These are phyloP conservation scores for Prinia subflava DNA, from an alignment of 2,113 vertebrate species.

Conservation along the genomic window DNA sequence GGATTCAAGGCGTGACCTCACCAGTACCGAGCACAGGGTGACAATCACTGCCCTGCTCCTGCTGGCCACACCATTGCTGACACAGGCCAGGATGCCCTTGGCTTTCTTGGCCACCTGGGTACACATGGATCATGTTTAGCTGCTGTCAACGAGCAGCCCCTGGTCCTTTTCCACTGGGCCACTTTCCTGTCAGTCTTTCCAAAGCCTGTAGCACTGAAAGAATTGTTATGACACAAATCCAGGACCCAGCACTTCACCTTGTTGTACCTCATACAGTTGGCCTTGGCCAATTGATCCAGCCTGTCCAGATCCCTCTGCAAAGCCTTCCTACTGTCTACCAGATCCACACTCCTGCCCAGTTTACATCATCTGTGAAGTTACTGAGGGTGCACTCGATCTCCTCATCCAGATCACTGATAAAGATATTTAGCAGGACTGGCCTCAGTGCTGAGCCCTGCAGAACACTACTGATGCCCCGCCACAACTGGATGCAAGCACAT, in stretches of 20 bases:
- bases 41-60: fast-evolving
- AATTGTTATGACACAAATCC: not conserved
- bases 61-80: not conserved
- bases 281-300: not conserved
- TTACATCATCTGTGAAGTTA: not conserved
- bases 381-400: not conserved
- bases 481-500: not conserved
- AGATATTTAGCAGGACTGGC: not conserved
- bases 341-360: not conserved
- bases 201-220: not conserved
- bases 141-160: not conserved
- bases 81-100: not conserved
- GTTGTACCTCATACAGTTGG: not conserved
- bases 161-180: not conserved
- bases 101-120: not conserved
- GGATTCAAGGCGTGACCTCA: fast-evolving
- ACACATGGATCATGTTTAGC: not conserved
- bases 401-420: not conserved
- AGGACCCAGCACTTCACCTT: not conserved
- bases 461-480: not conserved
- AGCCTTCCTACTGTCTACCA: not conserved
- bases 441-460: not conserved
- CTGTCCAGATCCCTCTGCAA: not conserved
- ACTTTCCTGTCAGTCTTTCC: not conserved
- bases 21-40: fast-evolving